Evolutionary conservation across 2,113 vertebrate genomes (phyloP), one percentile per base, ranked within the genome.

Genomic region (Carassius gibelio): DNA sequence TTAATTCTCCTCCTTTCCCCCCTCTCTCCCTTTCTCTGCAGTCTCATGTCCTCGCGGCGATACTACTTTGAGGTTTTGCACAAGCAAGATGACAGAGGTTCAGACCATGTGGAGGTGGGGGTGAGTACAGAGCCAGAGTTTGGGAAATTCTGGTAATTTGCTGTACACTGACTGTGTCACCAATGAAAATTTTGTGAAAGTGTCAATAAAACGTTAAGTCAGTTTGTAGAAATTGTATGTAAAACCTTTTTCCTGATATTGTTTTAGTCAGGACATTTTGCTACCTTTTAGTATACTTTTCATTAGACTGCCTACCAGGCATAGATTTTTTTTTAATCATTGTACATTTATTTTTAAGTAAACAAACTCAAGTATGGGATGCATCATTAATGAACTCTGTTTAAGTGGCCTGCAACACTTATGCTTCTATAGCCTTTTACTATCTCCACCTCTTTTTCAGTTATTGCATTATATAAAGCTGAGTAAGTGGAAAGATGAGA

Each of bases 31-130:
- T 57, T n/a, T 72, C 21, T 15, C 59, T 14, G 45, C 93, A 99
- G 98, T 89, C 96, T 99, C 83, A 96, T 97, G 91, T 95, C 96
- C 61, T 99, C 97, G 84, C 94, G 96, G 30, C 95, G 94, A 26
- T 99, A 99, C 94, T 99, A 98, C 95, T 99, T 99, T 0, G 98
- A 99, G 94, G 93, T 99, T 89, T 97, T 99, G 66, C 98, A 99
- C 94, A 99, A 99, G 88, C 98, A 99, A 81, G 97, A 99, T 0
- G 97, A 99, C 94, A 95, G 91, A 21, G 98, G 98, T 72, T 99
- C 97, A 0, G 98, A 99, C 94, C 98, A 99, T 0, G 97, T 99
- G 91, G 98, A 99, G 93, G 97, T 99, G 19, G 98, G 96, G 38
- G 98, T 99, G 94, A 98, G 88, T 89, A 79, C 23, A 84, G 71